Conservation (phyloP, 2,113 vertebrate genomes). For the Agapornis roseicollis region DNA sequence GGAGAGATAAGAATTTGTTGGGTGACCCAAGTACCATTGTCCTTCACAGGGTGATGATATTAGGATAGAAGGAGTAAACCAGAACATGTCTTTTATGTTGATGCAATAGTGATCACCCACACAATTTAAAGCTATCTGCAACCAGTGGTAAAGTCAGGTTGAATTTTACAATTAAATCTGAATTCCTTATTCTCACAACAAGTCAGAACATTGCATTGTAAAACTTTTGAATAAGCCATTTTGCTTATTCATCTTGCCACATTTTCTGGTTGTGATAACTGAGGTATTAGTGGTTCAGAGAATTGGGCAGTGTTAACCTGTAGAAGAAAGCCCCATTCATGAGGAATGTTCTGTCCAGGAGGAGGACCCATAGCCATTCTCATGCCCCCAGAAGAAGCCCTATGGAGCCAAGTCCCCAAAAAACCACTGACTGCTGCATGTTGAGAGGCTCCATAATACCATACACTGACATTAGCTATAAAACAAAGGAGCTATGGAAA, state of each 20-base stretch:
- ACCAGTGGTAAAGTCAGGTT: not conserved
- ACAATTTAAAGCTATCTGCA: not conserved
- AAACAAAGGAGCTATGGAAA: not conserved
- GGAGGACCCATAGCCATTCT: not conserved
- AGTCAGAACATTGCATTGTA: not conserved
- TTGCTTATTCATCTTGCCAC: not conserved
- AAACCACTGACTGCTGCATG: fast-evolving
- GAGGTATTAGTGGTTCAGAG: not conserved
- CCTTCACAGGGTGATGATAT: not conserved
- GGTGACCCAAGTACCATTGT: not conserved
- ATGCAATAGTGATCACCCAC: not conserved
- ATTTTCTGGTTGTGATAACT: not conserved
- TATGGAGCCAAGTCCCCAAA: not conserved
- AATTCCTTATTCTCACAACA: not conserved
- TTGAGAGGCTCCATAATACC: not conserved
- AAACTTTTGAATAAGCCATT: not conserved
- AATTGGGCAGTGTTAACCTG: not conserved
- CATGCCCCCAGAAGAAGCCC: not conserved
- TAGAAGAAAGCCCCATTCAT: not conserved
- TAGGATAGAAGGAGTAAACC: not conserved
- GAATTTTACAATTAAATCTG: not conserved
- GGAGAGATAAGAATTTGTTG: not conserved
- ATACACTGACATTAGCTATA: too few relatives aligned
- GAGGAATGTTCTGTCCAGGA: not conserved
- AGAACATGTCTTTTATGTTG: not conserved